phyloP scores from a whole-genome alignment of 2,113 vertebrate genomes.

The Lepisosteus osseus region DNA sequence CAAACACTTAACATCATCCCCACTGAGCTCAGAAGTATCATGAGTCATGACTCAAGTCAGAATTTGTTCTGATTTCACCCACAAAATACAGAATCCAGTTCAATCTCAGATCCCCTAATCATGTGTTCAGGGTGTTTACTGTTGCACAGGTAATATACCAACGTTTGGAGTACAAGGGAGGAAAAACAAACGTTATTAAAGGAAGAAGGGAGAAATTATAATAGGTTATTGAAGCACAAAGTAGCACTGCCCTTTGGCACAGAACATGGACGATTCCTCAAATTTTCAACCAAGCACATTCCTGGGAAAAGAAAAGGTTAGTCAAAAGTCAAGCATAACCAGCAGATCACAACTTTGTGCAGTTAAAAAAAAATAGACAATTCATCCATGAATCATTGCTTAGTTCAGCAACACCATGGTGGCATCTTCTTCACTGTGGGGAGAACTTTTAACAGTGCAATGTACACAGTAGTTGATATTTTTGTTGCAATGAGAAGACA shows the following conservation, averaged over 20 bases:
- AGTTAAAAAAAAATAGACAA: too few species aligned
- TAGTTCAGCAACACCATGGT: too few species aligned
- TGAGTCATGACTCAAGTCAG: slow-evolving; percentile 69
- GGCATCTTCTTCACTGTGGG: too few species aligned
- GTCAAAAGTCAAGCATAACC: not conserved
- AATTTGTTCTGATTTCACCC: slow-evolving; percentile 49
- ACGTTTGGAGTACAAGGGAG: slow-evolving; percentile 7
- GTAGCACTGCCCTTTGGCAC: not conserved
- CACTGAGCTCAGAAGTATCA: slow-evolving; percentile 51
- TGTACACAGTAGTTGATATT: too few species aligned
- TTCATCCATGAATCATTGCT: too few species aligned
- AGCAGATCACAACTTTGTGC: too few species aligned
- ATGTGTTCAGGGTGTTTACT: slow-evolving; percentile 33
- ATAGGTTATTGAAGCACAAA: not conserved
- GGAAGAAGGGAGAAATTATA: slow-evolving; percentile 29
- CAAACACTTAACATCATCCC: slow-evolving; percentile 55
- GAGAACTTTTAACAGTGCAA: too few species aligned
- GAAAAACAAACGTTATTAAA: slow-evolving; percentile 23
- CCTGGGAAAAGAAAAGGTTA: not conserved
- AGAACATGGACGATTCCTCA: not conserved
- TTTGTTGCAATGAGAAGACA: too few species aligned
- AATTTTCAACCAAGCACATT: not conserved
- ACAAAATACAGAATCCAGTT: slow-evolving; percentile 45
- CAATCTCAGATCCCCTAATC: slow-evolving; percentile 31
- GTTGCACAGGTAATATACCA: slow-evolving; percentile 30